Evolutionary conservation across 2,888 invertebrate genomes (phyloP).

Genomic region (Caenorhabditis sp.): DNA sequence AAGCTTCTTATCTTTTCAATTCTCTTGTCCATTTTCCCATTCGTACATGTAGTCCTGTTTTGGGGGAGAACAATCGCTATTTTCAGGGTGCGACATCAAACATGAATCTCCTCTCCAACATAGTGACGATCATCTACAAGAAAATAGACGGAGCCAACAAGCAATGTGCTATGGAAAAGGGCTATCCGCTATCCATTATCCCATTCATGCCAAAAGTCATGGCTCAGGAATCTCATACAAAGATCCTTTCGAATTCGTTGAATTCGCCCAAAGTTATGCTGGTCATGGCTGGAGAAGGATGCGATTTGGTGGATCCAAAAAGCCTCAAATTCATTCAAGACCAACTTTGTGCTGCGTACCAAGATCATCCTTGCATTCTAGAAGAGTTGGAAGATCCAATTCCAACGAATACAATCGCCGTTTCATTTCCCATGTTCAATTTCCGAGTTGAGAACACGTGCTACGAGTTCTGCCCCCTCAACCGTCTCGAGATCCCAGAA

Average conservation of each 20-base stretch:
- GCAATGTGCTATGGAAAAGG: neutral
- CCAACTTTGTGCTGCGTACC: neutral
- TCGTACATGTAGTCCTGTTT: too few species aligned
- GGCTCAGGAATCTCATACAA: neutral
- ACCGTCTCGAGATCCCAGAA: neutral
- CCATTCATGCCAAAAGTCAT: neutral
- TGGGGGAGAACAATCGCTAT: neutral
- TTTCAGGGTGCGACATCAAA: neutral
- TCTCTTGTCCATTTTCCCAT: neutral
- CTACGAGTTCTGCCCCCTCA: neutral
- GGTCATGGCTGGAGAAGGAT: neutral
- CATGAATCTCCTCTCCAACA: neutral
- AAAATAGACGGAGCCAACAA: conserved; percentile 2
- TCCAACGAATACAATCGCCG: conserved; percentile 7
- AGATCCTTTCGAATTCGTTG: neutral
- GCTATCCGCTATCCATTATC: neutral
- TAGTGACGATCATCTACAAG: neutral
- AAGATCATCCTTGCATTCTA: neutral
- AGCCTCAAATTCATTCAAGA: neutral
- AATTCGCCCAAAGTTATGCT: neutral
- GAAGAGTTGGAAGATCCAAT: neutral
- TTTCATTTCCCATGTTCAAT: neutral
- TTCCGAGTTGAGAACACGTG: neutral
- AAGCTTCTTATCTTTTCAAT: too few species aligned
- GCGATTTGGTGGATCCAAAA: neutral